These are phyloP conservation scores for Podotricha telesiphe DNA, from an alignment of 2,888 invertebrate species.

Conservation along the genomic window DNA sequence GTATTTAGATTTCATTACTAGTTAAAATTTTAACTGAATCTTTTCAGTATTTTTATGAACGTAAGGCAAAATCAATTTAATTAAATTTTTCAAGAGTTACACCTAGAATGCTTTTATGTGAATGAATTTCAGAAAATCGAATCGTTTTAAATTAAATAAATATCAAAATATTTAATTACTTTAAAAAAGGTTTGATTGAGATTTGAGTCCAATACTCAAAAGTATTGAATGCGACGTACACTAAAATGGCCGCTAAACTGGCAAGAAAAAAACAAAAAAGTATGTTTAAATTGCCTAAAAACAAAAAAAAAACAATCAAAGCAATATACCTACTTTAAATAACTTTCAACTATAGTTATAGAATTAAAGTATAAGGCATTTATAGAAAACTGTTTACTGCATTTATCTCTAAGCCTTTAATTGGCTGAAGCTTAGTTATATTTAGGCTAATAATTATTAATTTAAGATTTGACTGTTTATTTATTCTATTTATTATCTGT, in stretches of 20 bases:
- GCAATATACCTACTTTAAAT: neutral
- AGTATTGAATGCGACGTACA: conserved; percentile 12
- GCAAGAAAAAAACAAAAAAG: neutral
- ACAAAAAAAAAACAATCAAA: neutral
- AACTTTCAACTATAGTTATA: conserved; percentile 13
- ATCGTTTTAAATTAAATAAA: neutral
- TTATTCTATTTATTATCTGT: conserved; percentile 75
- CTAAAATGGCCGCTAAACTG: conserved; percentile 5
- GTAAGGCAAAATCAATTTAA: neutral
- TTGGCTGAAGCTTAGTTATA: conserved; percentile 25
- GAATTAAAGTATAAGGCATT: conserved; percentile 29
- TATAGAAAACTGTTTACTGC: conserved; percentile 23
- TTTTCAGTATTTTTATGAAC: conserved; percentile 4
- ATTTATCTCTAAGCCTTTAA: conserved; percentile 23
- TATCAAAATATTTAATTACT: no score
- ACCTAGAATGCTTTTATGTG: neutral
- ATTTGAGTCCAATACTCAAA: no score
- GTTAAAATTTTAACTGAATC: conserved; percentile 4
- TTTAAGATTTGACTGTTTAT: conserved; percentile 69
- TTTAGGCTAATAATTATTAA: conserved; percentile 39
- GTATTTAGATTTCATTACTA: conserved; percentile 2
- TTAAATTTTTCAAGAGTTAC: neutral
- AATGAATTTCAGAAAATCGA: neutral
- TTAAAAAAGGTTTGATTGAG: no score
- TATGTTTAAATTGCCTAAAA: neutral